Conservation (phyloP, 2,797 vertebrate genomes). For the Xiphophorus birchmanni region DNA sequence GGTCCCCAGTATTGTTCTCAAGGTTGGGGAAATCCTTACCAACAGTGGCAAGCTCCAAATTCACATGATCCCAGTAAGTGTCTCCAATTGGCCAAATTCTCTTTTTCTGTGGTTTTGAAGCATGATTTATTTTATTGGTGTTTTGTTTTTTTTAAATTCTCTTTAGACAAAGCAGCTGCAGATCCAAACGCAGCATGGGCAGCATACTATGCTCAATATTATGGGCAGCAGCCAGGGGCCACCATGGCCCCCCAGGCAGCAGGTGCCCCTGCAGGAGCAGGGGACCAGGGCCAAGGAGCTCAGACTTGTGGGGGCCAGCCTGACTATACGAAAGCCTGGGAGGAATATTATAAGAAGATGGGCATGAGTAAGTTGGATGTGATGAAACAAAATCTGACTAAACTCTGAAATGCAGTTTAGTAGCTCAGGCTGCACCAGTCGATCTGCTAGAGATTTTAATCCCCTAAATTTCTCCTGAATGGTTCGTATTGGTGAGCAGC, state of each 20-base stretch:
- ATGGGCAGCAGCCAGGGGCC: slow-evolving; percentile 89
- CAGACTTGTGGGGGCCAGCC: slow-evolving; percentile 84
- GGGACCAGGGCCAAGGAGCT: slow-evolving; percentile 78
- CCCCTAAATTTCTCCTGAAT: neutral
- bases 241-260: slow-evolving; percentile 84
- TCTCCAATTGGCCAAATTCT: neutral
- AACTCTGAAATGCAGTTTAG: neutral
- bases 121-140: neutral
- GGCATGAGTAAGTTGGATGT: slow-evolving; percentile 83
- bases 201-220: slow-evolving; percentile 95
- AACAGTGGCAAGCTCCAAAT: slow-evolving; percentile 93
- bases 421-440: neutral
- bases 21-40: slow-evolving; percentile 91
- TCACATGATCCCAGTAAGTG: slow-evolving; percentile 91
- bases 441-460: neutral
- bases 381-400: neutral
- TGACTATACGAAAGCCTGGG: slow-evolving; percentile 94
- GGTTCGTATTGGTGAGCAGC: neutral
- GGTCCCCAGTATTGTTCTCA: slow-evolving; percentile 90
- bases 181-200: slow-evolving; percentile 95
- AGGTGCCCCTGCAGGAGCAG: slow-evolving; percentile 76
- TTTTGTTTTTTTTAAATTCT: neutral
- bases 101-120: neutral
- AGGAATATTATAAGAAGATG: slow-evolving; percentile 95
- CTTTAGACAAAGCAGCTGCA: slow-evolving; percentile 85